Conservation (phyloP, 1,140 invertebrate genomes). For the Neuroterus valhalla region DNA sequence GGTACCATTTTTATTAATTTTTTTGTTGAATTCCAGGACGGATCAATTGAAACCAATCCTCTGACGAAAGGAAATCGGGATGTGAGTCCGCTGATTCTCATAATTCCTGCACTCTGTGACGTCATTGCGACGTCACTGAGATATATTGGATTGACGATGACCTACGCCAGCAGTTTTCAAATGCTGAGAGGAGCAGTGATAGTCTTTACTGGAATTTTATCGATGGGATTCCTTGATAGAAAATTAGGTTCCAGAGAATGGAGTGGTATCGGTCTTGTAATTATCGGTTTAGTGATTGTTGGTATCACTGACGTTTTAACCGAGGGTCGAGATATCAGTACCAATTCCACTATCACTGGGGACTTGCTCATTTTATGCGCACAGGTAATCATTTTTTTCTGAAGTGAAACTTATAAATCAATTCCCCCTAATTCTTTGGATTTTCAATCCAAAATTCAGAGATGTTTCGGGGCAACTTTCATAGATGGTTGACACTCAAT, state of each 20-base stretch:
- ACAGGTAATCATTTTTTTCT: constrained; percentile 72
- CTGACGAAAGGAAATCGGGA: constrained; percentile 81
- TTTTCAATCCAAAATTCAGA: background rate
- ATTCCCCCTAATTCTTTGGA: no score
- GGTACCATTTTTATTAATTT: constrained; percentile 14
- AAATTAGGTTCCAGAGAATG: constrained; percentile 85
- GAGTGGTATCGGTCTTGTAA: constrained; percentile 88
- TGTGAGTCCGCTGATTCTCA: constrained; percentile 88
- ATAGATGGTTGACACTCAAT: no score
- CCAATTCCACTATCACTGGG: constrained; percentile 90
- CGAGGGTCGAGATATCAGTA: constrained; percentile 73
- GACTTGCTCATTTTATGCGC: constrained; percentile 94
- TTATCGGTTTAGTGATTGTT: constrained; percentile 87
- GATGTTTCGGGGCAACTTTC: no score
- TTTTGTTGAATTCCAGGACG: constrained; percentile 71
- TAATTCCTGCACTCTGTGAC: constrained; percentile 91
- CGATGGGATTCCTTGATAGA: constrained; percentile 88
- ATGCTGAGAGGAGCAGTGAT: constrained; percentile 97
- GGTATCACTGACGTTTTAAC: constrained; percentile 85
- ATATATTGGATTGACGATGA: constrained; percentile 94
- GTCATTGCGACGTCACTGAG: constrained; percentile 89
- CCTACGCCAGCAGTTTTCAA: constrained; percentile 96
- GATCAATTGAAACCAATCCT: constrained; percentile 75
- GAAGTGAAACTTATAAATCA: no score
- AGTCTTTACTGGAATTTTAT: constrained; percentile 93